These are phyloP conservation scores for Nasonia giraulti DNA, from an alignment of 1,140 invertebrate genomes.

Conservation along the genomic window DNA sequence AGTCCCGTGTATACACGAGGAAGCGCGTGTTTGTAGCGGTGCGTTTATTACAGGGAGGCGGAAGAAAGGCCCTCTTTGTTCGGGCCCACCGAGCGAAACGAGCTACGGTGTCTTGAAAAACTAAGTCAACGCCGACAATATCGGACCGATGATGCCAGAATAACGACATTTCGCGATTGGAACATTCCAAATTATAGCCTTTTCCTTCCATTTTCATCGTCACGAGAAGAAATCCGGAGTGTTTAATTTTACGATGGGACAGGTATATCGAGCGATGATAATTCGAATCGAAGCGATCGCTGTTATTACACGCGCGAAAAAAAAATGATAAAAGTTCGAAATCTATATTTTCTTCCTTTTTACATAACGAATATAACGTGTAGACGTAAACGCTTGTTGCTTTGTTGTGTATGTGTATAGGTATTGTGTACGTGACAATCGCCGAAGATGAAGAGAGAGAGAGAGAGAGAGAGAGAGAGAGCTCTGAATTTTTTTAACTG, in stretches of 20 bases:
- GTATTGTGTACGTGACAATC: constrained; percentile 16
- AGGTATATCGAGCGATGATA: constrained; percentile 39
- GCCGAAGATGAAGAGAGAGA: background rate
- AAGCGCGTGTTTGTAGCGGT: background rate
- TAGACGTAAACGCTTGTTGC: background rate
- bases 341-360: constrained; percentile 42
- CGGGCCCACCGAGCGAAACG: constrained; percentile 6
- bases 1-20: background rate
- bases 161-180: no score
- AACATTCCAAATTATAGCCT: background rate
- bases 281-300: constrained; percentile 54
- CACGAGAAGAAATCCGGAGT: background rate
- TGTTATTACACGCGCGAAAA: constrained; percentile 34
- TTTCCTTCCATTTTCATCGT: constrained; percentile 17
- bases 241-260: background rate
- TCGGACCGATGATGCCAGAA: background rate
- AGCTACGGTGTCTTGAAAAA: background rate
- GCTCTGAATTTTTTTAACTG: constrained; percentile 50
- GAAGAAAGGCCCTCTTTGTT: constrained; percentile 1
- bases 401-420: constrained; percentile 7
- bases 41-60: background rate
- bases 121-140: background rate
- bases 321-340: background rate
- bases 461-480: background rate
- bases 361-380: background rate